These are phyloP conservation scores for Seira musarum DNA, from an alignment of 2,888 invertebrate species.

Conservation along the genomic window DNA sequence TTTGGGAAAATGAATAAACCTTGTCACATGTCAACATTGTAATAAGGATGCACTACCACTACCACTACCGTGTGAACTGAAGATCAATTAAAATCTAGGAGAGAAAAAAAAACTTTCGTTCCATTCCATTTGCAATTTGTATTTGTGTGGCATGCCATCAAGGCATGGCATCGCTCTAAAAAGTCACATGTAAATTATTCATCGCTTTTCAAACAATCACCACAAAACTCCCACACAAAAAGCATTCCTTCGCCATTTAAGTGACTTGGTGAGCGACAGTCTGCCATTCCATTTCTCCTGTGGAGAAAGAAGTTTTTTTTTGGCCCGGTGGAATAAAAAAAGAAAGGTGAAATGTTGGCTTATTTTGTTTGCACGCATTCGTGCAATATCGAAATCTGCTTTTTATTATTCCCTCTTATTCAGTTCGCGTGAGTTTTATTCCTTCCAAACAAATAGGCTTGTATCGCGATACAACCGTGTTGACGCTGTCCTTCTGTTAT, in stretches of 20 bases:
- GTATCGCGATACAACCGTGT: conserved; percentile 22
- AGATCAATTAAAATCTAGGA: conserved; percentile 5
- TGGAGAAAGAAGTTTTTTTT: background rate
- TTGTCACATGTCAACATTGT: conserved; percentile 48
- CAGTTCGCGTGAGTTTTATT: conserved; percentile 9
- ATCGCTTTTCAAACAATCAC: conserved; percentile 3
- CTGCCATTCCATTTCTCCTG: background rate
- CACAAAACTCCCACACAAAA: background rate
- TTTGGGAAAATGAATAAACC: conserved; percentile 34
- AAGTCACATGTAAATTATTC: conserved; percentile 2
- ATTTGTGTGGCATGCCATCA: too few relatives aligned
- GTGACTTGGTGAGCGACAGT: background rate
- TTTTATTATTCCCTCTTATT: background rate
- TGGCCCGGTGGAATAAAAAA: background rate
- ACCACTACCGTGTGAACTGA: background rate
- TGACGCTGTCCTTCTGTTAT: conserved; percentile 26
- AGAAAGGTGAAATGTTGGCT: background rate
- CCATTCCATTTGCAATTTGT: too few relatives aligned
- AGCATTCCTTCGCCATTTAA: background rate
- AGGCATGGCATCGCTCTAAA: too few relatives aligned
- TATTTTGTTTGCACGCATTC: background rate
- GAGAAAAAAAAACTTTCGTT: background rate
- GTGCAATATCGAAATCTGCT: background rate
- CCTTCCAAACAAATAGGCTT: conserved; percentile 1
- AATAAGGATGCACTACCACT: background rate